phyloP scores from a whole-genome alignment of 2,888 invertebrate species.

The Caenorhabditis drosophilae region DNA sequence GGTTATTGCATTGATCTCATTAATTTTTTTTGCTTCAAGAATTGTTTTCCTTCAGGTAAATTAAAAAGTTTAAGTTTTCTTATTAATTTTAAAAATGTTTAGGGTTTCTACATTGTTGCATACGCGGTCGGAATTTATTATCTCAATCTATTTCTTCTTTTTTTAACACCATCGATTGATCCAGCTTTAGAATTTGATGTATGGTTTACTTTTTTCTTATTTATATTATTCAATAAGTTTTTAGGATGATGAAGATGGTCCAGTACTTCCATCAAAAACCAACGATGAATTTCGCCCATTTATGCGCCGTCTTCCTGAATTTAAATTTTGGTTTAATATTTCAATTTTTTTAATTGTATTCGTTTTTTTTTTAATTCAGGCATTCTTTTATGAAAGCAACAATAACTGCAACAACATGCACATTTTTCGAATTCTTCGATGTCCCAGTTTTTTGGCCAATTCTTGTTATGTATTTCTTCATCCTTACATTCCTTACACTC shows the following conservation, averaged over 20 bases:
- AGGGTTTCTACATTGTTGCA: conserved; percentile 99
- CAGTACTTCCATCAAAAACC: conserved; percentile 89
- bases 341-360: neutral
- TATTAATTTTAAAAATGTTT: conserved; percentile 24
- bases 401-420: conserved; percentile 85
- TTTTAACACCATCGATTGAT: conserved; percentile 98
- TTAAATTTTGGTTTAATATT: conserved; percentile 88
- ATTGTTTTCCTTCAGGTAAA: conserved; percentile 64
- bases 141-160: conserved; percentile 98
- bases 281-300: conserved; percentile 99
- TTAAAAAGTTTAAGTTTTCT: too few species aligned
- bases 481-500: conserved; percentile 97
- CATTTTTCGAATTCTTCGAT: conserved; percentile 92
- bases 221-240: neutral
- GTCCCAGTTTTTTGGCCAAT: conserved; percentile 99
- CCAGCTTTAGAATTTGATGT: conserved; percentile 84
- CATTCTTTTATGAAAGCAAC: conserved; percentile 94
- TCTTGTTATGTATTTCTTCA: conserved; percentile 98
- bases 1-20: conserved; percentile 57
- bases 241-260: conserved; percentile 73
- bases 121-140: conserved; percentile 99
- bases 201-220: neutral
- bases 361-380: conserved; percentile 70
- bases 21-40: conserved; percentile 58
- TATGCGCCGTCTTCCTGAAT: conserved; percentile 92